Evolutionary conservation across 2,797 vertebrate species (phyloP).

Genomic region (Calcarius lapponicus): DNA sequence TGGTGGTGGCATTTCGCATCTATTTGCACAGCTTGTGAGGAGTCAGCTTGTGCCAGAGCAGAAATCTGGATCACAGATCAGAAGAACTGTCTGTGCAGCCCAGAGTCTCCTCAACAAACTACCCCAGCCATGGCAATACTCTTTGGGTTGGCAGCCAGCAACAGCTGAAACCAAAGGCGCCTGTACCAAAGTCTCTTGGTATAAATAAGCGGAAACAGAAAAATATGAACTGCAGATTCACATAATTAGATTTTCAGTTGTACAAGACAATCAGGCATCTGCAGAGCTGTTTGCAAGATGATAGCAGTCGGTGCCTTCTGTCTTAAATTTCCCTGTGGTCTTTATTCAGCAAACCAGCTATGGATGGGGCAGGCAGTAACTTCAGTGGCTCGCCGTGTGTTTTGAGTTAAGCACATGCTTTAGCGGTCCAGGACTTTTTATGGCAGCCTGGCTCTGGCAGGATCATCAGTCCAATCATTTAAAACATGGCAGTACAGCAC

Average conservation of each 20-base stretch:
- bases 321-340: not conserved
- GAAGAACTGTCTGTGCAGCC: not conserved
- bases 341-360: not conserved
- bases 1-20: not conserved
- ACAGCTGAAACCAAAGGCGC: not conserved
- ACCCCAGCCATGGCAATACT: not conserved
- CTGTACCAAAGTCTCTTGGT: not conserved
- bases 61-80: not conserved
- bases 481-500: not conserved
- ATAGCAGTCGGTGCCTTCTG: not conserved
- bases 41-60: not conserved
- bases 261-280: not conserved
- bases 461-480: not conserved
- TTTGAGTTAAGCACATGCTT: conserved; percentile 15
- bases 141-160: not conserved
- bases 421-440: not conserved
- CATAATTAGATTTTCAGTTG: not conserved
- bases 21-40: conserved; percentile 32
- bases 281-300: conserved; percentile 11
- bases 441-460: not conserved
- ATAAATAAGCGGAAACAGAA: not conserved
- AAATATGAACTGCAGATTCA: conserved; percentile 2
- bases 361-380: not conserved
- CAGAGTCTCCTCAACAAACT: not conserved
- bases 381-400: not conserved